Evolutionary conservation across 2,797 vertebrate genomes (phyloP).

Genomic region (Simalia tracyae): DNA sequence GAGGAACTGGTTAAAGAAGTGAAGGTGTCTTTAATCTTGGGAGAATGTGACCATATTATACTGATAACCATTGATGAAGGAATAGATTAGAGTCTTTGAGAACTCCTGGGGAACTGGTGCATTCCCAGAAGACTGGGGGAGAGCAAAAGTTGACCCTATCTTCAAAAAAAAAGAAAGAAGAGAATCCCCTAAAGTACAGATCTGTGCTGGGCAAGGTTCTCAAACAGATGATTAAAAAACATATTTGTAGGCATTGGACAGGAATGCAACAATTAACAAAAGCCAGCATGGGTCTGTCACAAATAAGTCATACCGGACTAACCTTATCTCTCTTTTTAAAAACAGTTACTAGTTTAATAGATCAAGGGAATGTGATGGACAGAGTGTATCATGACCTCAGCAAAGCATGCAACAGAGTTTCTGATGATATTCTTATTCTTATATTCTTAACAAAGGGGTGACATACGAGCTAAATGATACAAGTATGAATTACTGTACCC

Average conservation of each 20-base stretch:
- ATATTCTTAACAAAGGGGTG: not conserved
- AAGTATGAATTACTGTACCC: not conserved
- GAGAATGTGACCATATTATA: not conserved
- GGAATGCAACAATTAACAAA: not conserved
- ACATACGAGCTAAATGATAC: not conserved
- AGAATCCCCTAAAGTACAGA: not conserved
- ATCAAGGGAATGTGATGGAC: not conserved
- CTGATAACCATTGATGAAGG: not conserved
- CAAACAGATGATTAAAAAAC: not conserved
- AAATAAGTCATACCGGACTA: not conserved
- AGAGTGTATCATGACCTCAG: not conserved
- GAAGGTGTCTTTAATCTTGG: not conserved
- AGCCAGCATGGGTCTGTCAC: not conserved
- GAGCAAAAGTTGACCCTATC: not conserved
- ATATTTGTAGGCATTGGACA: not conserved
- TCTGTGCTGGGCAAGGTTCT: not conserved
- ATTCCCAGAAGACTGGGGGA: not conserved
- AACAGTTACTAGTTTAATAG: not conserved
- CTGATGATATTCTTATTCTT: not conserved
- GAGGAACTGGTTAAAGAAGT: no score
- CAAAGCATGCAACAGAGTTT: not conserved
- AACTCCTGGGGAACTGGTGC: not conserved
- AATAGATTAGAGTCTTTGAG: not conserved
- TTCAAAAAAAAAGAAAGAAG: not conserved
- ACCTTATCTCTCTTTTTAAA: not conserved